Conservation (phyloP, 2,113 vertebrate genomes). For the Alethe diademata region DNA sequence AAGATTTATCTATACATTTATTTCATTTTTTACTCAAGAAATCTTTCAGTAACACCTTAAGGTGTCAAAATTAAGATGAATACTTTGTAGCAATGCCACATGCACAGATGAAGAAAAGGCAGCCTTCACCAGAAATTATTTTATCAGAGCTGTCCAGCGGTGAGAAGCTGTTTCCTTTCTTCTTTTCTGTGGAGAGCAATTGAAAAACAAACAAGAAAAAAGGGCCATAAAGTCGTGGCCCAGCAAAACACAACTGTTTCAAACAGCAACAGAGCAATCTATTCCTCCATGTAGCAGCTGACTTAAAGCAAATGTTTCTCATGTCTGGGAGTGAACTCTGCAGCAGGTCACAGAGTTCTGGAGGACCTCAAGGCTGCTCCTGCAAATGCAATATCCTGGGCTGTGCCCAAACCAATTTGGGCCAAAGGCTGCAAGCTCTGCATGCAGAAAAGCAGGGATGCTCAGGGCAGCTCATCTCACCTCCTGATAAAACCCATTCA, state of each 20-base stretch:
- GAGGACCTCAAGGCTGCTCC: background rate
- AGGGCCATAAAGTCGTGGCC: background rate
- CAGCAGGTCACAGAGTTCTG: background rate
- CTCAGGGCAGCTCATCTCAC: background rate
- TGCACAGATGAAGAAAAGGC: background rate
- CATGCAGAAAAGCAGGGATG: background rate
- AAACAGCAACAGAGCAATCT: background rate
- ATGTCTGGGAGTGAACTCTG: background rate
- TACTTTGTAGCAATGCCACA: background rate
- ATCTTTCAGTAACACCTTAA: background rate
- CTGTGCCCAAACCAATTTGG: background rate
- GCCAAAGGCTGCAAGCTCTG: background rate
- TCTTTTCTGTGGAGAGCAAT: background rate
- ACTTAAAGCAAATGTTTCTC: conserved; percentile 24
- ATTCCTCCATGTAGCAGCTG: background rate
- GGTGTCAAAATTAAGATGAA: background rate
- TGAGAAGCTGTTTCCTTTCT: background rate
- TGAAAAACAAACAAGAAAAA: conserved; percentile 19
- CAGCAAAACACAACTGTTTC: background rate
- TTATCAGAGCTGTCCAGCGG: background rate
- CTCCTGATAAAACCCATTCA: background rate
- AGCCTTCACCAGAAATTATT: background rate
- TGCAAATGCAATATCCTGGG: background rate
- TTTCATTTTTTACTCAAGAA: background rate
- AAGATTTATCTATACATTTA: background rate